These are phyloP conservation scores for Colaptes auratus DNA, from an alignment of 2,113 vertebrate species.

Conservation along the genomic window DNA sequence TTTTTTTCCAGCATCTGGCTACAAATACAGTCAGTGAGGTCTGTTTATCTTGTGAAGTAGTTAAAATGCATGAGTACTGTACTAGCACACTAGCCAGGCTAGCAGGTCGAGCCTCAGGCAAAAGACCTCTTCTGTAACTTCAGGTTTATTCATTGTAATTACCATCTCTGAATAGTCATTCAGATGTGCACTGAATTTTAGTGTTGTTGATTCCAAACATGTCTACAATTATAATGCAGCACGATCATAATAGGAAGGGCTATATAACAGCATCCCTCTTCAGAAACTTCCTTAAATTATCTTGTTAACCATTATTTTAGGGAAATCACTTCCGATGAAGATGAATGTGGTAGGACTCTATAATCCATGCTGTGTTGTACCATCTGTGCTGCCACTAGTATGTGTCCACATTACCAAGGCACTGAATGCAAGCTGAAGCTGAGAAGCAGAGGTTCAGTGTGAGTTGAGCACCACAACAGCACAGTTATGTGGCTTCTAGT, in stretches of 20 bases:
- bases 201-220: neutral
- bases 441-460: neutral
- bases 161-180: neutral
- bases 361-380: neutral
- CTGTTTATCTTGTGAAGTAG: neutral
- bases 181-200: neutral
- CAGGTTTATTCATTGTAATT: neutral
- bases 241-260: neutral
- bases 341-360: neutral
- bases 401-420: neutral
- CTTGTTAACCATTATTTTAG: neutral
- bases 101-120: neutral
- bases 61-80: neutral
- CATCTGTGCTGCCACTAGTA: neutral
- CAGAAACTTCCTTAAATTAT: neutral
- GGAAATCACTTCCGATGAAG: accelerated
- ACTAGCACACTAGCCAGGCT: neutral
- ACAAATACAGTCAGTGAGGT: neutral
- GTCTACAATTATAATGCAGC: neutral
- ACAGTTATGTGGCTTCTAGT: neutral
- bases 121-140: neutral
- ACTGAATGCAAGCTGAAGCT: neutral
- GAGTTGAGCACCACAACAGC: neutral
- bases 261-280: neutral
- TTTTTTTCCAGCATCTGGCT: neutral